These are phyloP conservation scores for Megaceryle maxima DNA, from an alignment of 2,113 vertebrate genomes.

Conservation along the genomic window DNA sequence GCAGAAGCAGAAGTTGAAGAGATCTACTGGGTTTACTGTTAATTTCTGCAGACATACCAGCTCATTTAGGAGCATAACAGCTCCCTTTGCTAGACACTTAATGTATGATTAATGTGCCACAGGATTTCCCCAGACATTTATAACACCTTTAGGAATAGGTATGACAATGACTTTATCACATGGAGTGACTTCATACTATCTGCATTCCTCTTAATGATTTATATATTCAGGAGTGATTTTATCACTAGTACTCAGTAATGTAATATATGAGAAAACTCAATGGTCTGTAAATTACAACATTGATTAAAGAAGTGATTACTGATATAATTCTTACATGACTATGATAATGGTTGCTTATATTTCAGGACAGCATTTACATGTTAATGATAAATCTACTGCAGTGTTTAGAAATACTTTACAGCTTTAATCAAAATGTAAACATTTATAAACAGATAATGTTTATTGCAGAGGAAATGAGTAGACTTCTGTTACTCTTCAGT, in stretches of 20 bases:
- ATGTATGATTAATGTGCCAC: constrained; percentile 77
- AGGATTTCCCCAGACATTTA: constrained; percentile 75
- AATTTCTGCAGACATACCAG: constrained; percentile 69
- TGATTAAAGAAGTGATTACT: constrained; percentile 77
- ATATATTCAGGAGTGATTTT: constrained; percentile 60
- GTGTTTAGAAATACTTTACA: constrained; percentile 25
- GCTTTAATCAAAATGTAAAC: constrained; percentile 49
- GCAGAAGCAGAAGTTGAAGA: neutral
- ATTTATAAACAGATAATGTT: constrained; percentile 46
- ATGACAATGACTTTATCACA: constrained; percentile 67
- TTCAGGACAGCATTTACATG: constrained; percentile 57
- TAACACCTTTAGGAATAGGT: constrained; percentile 74
- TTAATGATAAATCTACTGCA: constrained; percentile 61
- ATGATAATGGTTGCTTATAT: constrained; percentile 55
- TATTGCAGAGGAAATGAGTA: neutral
- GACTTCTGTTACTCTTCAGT: neutral
- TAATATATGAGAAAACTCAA: constrained; percentile 75
- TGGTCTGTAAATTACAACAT: constrained; percentile 78
- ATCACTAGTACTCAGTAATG: constrained; percentile 41
- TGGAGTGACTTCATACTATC: constrained; percentile 24
- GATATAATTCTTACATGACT: constrained; percentile 57
- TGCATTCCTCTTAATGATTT: constrained; percentile 61
- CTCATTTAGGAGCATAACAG: neutral
- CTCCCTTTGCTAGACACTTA: constrained; percentile 73
- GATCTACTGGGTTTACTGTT: constrained; percentile 69